Percentiles rank a stretch among this genome's conserved stretches.
Conservation (phyloP, 2,888 invertebrate genomes). For the Rhaphigaster nebulosa region DNA sequence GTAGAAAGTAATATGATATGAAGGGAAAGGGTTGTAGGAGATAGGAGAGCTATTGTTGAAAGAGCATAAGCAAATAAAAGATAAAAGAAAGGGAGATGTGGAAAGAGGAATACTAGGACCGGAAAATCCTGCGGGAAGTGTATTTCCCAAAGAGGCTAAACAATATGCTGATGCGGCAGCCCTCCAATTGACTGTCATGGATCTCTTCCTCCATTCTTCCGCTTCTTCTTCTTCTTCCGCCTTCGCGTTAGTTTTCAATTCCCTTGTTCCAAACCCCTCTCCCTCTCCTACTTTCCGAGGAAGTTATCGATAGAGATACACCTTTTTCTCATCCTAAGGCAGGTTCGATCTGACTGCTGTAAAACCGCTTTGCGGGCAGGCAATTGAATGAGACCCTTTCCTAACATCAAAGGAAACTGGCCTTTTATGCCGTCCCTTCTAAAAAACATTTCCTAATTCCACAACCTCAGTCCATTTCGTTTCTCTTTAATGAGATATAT, state of each 20-base stretch:
- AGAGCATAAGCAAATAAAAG: constrained; percentile 14
- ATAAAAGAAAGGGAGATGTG: background rate
- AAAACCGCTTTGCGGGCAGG: background rate
- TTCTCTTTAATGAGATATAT: constrained; percentile 1
- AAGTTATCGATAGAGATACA: constrained; percentile 5
- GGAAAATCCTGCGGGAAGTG: constrained; percentile 33
- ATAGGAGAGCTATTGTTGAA: background rate
- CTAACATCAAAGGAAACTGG: background rate
- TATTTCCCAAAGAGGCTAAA: background rate
- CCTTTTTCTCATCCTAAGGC: background rate
- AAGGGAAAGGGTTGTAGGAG: background rate
- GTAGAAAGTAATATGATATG: background rate
- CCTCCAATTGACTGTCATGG: background rate
- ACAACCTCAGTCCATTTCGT: background rate
- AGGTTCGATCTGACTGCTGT: background rate
- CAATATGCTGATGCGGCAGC: constrained; percentile 25
- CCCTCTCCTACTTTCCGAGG: background rate
- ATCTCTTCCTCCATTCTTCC: background rate
- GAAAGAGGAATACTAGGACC: background rate
- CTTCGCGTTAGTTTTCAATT: constrained; percentile 1
- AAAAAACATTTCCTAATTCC: constrained; percentile 9
- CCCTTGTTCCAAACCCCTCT: background rate
- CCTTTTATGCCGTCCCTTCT: background rate
- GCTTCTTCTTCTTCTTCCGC: background rate
- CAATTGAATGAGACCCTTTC: background rate